Percentiles rank a stretch among this genome's conserved stretches.
These are phyloP conservation scores for Micrasema longulum DNA, from an alignment of 1,140 invertebrate species.

Conservation along the genomic window DNA sequence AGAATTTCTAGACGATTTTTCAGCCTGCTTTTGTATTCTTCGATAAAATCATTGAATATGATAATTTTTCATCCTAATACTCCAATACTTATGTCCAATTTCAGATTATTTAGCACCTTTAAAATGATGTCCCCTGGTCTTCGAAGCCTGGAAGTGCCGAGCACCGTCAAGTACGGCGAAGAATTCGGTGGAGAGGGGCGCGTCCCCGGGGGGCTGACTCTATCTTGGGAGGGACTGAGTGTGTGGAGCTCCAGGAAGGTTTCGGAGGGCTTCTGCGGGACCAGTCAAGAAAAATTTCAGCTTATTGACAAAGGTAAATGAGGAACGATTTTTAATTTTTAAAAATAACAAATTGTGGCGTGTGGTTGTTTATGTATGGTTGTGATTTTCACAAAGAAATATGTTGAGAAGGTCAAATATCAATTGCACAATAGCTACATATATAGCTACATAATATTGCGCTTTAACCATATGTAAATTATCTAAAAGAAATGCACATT, in stretches of 20 bases:
- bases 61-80: neutral
- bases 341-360: too few species aligned
- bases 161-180: slow-evolving; percentile 57
- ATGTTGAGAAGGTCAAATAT: too few species aligned
- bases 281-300: slow-evolving; percentile 63
- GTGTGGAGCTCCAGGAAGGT: slow-evolving; percentile 62
- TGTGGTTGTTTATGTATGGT: too few species aligned
- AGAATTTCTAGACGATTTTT: neutral
- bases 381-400: too few species aligned
- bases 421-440: too few species aligned
- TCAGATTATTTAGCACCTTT: neutral
- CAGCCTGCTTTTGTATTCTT: neutral
- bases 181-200: slow-evolving; percentile 59
- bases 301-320: slow-evolving; percentile 57
- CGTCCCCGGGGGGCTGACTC: slow-evolving; percentile 59
- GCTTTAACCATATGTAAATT: too few species aligned
- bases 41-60: neutral
- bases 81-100: neutral
- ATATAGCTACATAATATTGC: too few species aligned
- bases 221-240: slow-evolving; percentile 64
- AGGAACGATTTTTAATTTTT: too few species aligned
- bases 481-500: too few species aligned
- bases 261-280: slow-evolving; percentile 63
- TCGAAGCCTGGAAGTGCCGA: neutral
- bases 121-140: neutral